Percentiles rank a stretch among this genome's conserved stretches.
These are phyloP conservation scores for Amblyteles armatorius DNA, from an alignment of 2,888 invertebrate species.

Conservation along the genomic window DNA sequence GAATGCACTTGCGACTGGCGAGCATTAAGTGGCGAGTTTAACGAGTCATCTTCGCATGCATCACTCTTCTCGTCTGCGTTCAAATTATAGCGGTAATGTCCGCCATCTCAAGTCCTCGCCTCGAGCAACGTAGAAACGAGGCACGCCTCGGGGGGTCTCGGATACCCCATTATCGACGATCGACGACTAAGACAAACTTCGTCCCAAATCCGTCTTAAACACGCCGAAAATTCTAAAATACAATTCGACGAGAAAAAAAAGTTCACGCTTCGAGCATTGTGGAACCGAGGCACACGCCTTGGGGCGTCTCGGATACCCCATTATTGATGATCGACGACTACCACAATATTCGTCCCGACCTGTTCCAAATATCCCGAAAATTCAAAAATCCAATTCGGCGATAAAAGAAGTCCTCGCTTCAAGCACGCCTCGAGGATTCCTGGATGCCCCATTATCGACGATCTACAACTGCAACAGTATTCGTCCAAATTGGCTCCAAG, in stretches of 20 bases:
- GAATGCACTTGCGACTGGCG: conserved; percentile 36
- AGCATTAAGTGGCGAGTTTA: conserved; percentile 45
- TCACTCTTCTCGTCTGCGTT: background rate
- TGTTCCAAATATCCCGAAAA: background rate
- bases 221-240: background rate
- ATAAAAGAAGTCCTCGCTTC: too few species aligned
- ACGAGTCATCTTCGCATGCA: conserved; percentile 35
- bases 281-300: background rate
- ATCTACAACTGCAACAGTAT: background rate
- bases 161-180: background rate
- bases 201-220: background rate
- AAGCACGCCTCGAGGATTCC: too few species aligned
- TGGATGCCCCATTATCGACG: background rate
- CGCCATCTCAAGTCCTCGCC: background rate
- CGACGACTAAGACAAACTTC: background rate
- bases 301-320: background rate
- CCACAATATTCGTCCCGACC: background rate
- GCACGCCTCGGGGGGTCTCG: background rate
- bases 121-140: background rate
- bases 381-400: too few species aligned
- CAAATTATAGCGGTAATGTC: background rate
- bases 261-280: background rate
- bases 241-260: background rate
- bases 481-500: background rate
- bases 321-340: background rate